Conservation (phyloP, 1,140 invertebrate species). For the Stegodyphus mimosarum region DNA sequence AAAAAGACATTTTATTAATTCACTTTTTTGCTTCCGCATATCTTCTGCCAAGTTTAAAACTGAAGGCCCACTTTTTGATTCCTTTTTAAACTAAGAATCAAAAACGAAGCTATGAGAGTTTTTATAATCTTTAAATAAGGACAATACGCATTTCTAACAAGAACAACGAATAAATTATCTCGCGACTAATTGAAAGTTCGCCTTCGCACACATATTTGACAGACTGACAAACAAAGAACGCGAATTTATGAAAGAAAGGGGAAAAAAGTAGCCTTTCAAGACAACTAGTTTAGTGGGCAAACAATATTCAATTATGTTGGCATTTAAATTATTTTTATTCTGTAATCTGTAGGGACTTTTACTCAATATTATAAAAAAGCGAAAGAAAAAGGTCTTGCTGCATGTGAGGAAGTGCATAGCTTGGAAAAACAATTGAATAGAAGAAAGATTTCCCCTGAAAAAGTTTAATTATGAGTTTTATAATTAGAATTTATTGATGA, state of each 20-base stretch:
- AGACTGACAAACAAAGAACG: constrained; percentile 22
- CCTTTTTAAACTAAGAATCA: not conserved
- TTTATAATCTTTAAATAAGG: constrained; percentile 5
- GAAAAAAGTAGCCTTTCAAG: not conserved
- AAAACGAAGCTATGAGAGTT: constrained; percentile 16
- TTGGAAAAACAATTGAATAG: too few relatives aligned
- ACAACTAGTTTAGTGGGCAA: constrained; percentile 9
- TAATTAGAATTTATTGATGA: too few relatives aligned
- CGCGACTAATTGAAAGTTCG: constrained; percentile 42
- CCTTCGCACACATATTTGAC: not conserved
- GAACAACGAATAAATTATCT: constrained; percentile 55
- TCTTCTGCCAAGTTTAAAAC: too few relatives aligned
- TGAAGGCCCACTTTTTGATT: too few relatives aligned
- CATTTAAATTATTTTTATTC: constrained; percentile 31
- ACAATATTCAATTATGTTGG: constrained; percentile 42
- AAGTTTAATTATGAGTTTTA: too few relatives aligned
- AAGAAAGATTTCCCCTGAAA: too few relatives aligned
- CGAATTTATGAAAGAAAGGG: constrained; percentile 26
- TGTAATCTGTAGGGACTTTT: too few relatives aligned
- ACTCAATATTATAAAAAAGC: too few relatives aligned
- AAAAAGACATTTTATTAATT: too few relatives aligned
- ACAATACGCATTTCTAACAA: constrained; percentile 23
- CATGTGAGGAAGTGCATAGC: too few relatives aligned
- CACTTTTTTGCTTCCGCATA: too few relatives aligned
- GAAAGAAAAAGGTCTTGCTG: too few relatives aligned